Conservation (phyloP, 2,113 vertebrate species). For the Nansenia antarctica region DNA sequence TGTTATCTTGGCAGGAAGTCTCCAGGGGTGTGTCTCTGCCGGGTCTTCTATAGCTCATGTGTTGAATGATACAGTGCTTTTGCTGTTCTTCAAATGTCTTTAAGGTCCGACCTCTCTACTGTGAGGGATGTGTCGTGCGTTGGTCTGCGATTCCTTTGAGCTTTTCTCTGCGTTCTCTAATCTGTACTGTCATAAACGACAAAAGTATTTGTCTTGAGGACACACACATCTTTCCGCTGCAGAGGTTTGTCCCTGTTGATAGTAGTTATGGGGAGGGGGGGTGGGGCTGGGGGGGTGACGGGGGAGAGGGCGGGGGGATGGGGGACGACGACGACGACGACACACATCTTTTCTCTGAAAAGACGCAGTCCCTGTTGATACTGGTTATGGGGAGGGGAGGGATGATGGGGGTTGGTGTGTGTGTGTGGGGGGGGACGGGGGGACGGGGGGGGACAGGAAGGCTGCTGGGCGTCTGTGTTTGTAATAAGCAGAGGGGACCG, state of each 20-base stretch:
- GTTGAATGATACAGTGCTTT: background rate
- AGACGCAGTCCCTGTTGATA: background rate
- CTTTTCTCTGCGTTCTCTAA: constrained; percentile 28
- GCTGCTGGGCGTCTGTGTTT: constrained; percentile 58
- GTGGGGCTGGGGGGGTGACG: background rate
- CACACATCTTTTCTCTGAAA: background rate
- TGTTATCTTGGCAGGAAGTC: background rate
- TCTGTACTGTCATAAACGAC: constrained; percentile 25
- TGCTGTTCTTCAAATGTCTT: background rate
- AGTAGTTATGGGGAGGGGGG: no score
- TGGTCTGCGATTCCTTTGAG: constrained; percentile 26
- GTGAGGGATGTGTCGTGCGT: no score
- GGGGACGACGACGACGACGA: no score
- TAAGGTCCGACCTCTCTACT: no score
- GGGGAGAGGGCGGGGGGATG: background rate
- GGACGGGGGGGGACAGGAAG: constrained; percentile 42
- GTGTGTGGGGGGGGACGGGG: constrained; percentile 7
- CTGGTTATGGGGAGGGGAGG: background rate
- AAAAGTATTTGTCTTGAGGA: background rate
- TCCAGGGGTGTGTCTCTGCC: background rate
- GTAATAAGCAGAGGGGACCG: constrained; percentile 49
- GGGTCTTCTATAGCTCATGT: background rate
- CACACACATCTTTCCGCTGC: background rate
- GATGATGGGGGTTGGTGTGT: background rate
- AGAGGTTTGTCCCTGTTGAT: background rate